Evolutionary conservation across 2,113 vertebrate species (phyloP), one percentile per base, ranked within the genome.

Genomic region (Cochlearius cochlearius): DNA sequence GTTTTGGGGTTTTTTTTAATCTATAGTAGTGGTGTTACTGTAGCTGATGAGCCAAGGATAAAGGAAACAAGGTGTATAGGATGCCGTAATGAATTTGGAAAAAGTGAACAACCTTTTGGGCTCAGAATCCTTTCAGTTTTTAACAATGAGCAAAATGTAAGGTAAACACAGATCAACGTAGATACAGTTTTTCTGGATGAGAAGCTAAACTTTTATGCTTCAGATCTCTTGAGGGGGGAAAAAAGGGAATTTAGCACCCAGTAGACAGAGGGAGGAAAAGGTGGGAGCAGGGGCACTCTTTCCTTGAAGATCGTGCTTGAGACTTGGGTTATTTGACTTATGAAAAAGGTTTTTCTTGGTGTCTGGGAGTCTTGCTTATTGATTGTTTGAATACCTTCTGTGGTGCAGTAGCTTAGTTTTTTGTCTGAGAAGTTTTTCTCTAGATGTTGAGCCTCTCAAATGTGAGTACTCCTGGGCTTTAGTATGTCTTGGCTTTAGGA

Each of bases 391-490:
- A 58, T 58, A 69, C 17, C 26, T 62, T 68, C 38, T 77, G 12
- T 68, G 34, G 7, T 38, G 11, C 26, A 38, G 23, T 52, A 68
- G 21, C 14, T 76, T 68, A 58, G 12, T 83, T 90, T 83, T 90
- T 64, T 75, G 17, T 73, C 49, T 86, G 25, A 14, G 32, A 83
- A 62, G 6, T 43, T 90, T 92, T 90, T 56, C 53, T 62, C 4
- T 47, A 0, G n/a, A 15, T 0, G 0, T 6, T 66, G 72, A 62
- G 43, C 15, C 27, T 88, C 39, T 80, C 75, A 90, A 36, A 73
- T 64, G 25, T 49, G 58, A 69, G 17, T 79, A 1, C 22, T 55
- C 8, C 25, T 58, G 1, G 59, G 45, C 29, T 73, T 69, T 66
- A 50, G 38, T 7, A 5, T 73, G 34, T 53, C 53, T 69, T 80